Conservation (phyloP, 2,797 vertebrate species). For the Pygocentrus nattereri region DNA sequence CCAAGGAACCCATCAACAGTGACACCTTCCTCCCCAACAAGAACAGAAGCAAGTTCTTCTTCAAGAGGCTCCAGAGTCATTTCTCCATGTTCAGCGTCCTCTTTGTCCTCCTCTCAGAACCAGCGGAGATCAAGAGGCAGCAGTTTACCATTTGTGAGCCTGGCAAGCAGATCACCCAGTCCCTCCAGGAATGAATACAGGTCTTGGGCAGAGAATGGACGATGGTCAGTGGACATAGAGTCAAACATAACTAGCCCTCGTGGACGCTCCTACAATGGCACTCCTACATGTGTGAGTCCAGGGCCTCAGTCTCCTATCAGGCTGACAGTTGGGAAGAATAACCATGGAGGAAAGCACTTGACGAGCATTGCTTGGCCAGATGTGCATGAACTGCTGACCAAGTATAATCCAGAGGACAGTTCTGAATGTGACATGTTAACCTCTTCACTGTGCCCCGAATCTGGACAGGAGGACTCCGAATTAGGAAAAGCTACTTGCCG, state of each 20-base stretch:
- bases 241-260: slow-evolving; percentile 63
- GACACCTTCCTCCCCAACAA: slow-evolving; percentile 50
- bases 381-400: slow-evolving; percentile 72
- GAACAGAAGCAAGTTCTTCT: slow-evolving; percentile 33
- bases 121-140: slow-evolving; percentile 58
- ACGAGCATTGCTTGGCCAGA: slow-evolving; percentile 77
- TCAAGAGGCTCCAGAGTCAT: slow-evolving; percentile 49
- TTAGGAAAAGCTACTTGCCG: slow-evolving; percentile 67
- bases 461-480: slow-evolving; percentile 64
- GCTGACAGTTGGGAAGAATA: slow-evolving; percentile 54
- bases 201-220: slow-evolving; percentile 67
- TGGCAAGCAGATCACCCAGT: slow-evolving; percentile 64
- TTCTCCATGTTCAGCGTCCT: slow-evolving; percentile 41
- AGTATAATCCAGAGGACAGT: slow-evolving; percentile 64
- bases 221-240: slow-evolving; percentile 63
- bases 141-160: slow-evolving; percentile 61
- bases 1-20: slow-evolving; percentile 66
- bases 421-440: slow-evolving; percentile 42
- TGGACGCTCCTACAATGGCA: slow-evolving; percentile 63
- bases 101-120: slow-evolving; percentile 51
- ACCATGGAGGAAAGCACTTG: slow-evolving; percentile 69
- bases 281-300: slow-evolving; percentile 69
- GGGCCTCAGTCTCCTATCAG: slow-evolving; percentile 54
- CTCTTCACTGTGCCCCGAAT: slow-evolving; percentile 47
- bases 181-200: slow-evolving; percentile 57